Evolutionary conservation across 2,888 invertebrate genomes (phyloP), one percentile per base, ranked within the genome.

Genomic region (Linnaemya tessellans): DNA sequence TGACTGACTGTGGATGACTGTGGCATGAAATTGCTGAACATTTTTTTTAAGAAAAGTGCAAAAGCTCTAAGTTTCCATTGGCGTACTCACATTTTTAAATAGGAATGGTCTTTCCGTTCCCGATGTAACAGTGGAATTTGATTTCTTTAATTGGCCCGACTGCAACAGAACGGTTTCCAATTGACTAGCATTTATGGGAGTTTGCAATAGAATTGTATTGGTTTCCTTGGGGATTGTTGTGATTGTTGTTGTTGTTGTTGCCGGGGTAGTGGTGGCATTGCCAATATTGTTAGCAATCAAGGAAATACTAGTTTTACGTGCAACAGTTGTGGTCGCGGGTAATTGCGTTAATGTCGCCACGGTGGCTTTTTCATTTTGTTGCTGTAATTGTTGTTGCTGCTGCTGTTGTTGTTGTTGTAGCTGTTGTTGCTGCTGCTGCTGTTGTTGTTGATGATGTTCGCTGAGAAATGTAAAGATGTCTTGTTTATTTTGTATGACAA

Each of bases 401-500:
- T 83, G 87, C 25, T 88, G 89, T 77, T 80, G 87, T 25, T 88
- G 89, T 77, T 78, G 82, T 65, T 73, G 80, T 68, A 74, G 90
- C 87, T 70, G 89, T 87, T 84, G 90, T 80, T 84, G 88, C 86
- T 74, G 88, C 15, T 83, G 87, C 25, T 88, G 89, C 41, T 89
- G 89, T 25, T 89, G 88, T 38, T 88, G 89, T 49, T 89, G 89
- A 67, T 88, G 87, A 77, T 90, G 90, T 62, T 92, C 92, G 84
- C 89, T 92, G 84, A 92, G 91, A 88, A 93, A 90, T 87, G 91
- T 92, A 71, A 93, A 90, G 84, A 93, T 91, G 84, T 93, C 93
- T 89, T 93, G 93, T 86, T 92, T 92, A 86, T 93, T 93, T 88
- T 93, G 93, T 85, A 93, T 91, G 82, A 93, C 92, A 87, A 93